phyloP scores from a whole-genome alignment of 2,888 invertebrate genomes.

The Dendrolimus houi region DNA sequence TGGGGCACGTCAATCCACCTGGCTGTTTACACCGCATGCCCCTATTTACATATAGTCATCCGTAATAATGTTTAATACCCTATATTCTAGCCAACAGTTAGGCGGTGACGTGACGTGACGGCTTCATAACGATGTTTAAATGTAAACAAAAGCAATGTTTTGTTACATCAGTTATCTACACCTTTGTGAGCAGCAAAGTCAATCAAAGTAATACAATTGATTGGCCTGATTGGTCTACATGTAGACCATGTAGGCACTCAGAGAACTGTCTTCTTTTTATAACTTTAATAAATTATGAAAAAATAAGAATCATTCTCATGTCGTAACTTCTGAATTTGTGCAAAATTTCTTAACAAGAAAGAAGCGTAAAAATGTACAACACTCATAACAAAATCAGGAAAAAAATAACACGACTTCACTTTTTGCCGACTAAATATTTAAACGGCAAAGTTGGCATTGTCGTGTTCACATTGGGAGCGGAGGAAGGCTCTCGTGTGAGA shows the following conservation, averaged over 20 bases:
- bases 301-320: background rate
- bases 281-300: too few relatives aligned
- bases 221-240: too few relatives aligned
- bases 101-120: background rate
- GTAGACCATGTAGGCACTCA: too few relatives aligned
- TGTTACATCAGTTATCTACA: too few relatives aligned
- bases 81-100: background rate
- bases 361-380: slow-evolving; percentile 5
- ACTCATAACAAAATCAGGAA: slow-evolving; percentile 23
- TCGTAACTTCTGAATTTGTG: background rate
- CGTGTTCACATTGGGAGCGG: slow-evolving; percentile 11
- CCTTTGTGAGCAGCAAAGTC: too few relatives aligned
- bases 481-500: slow-evolving; percentile 51
- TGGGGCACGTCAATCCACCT: background rate
- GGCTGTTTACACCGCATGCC: background rate
- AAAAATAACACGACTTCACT: slow-evolving; percentile 55
- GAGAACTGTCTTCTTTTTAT: too few relatives aligned
- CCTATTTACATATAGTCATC: background rate
- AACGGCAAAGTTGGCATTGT: slow-evolving; percentile 38
- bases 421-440: slow-evolving; percentile 67
- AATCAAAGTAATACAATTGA: too few relatives aligned
- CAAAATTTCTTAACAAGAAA: background rate
- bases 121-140: background rate
- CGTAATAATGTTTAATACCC: background rate
- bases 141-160: background rate